Base-by-base conservation (phyloP, 2,113 vertebrate genomes). In the Chionis minor region DNA sequence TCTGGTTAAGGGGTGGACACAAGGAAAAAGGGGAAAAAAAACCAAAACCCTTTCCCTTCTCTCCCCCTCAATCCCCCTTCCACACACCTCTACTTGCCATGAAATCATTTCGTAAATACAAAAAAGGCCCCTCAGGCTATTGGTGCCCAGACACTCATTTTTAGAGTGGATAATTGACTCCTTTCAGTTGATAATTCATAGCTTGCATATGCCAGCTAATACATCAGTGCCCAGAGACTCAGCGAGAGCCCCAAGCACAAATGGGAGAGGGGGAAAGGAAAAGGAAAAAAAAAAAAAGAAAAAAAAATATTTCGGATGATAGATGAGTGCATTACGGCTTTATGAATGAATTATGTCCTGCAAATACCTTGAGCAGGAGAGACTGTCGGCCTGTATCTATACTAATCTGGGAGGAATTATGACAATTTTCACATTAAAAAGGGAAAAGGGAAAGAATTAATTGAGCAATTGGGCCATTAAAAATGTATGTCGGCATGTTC, bases 91-190 rank as follows among this genome's bases (percentile, higher is more conserved):
- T 94, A 97, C 97, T 98, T 97, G 97, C 97, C 98, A 97, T 98
- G 98, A 99, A 98, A 99, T 98, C 97, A 98, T 99, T 98, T 99
- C 97, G 98, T 98, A 99, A 99, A 99, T 99, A 99, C 98, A 98
- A 98, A 98, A 98, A 98, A 97, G 98, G 98, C 98, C 99, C 99
- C 98, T 98, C 96, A 98, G 99, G 99, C 99, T 99, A 99, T 98
- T 97, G 98, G 98, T 98, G 99, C 98, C 98, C 98, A 98, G 98
- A 98, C 98, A 98, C 98, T 99, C 99, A 99, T 99, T 99, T 99
- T 98, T 99, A 98, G 98, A 99, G 99, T 99, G 99, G 99, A 99
- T 99, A 99, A 99, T 99, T 99, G 99, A 99, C 99, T 99, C 98
- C 98, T 98, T 98, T 99, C 99, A 99, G 98, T 98, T 99, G 99